Conservation (phyloP, 1,140 invertebrate genomes). For the Phocides pigmalion region DNA sequence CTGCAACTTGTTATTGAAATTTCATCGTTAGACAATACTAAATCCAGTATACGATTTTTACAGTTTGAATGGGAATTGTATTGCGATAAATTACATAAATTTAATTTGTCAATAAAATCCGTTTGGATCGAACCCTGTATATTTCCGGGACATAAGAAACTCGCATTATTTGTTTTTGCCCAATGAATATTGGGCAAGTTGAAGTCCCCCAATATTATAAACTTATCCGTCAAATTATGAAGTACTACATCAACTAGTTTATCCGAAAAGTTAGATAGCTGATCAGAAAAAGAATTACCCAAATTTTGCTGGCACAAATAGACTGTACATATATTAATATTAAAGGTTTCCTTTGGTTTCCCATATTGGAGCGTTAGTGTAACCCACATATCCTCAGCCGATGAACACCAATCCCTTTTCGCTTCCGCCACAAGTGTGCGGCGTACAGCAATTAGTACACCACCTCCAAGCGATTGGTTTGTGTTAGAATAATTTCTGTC, state of each 20-base stretch:
- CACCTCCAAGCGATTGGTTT: constrained; percentile 38
- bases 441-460: constrained; percentile 41
- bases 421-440: constrained; percentile 24
- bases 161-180: constrained; percentile 1
- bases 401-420: constrained; percentile 29
- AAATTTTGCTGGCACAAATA: constrained; percentile 38
- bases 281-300: constrained; percentile 33
- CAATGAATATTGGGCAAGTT: constrained; percentile 33
- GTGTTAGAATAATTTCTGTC: constrained; percentile 39
- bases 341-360: constrained; percentile 24
- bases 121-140: not conserved
- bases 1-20: too few species aligned
- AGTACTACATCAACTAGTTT: constrained; percentile 27
- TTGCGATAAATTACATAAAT: constrained; percentile 12
- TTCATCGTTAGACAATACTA: constrained; percentile 30
- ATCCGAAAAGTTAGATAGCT: constrained; percentile 30
- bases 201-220: constrained; percentile 37
- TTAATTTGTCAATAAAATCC: constrained; percentile 8
- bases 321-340: constrained; percentile 33
- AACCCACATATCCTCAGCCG: constrained; percentile 40
- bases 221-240: constrained; percentile 14
- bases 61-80: constrained; percentile 2
- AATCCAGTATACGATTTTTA: constrained; percentile 33
- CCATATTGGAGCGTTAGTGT: constrained; percentile 14
- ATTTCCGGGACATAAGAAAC: not conserved